Conservation (phyloP, 2,888 invertebrate genomes). For the Drosophila ustulata region DNA sequence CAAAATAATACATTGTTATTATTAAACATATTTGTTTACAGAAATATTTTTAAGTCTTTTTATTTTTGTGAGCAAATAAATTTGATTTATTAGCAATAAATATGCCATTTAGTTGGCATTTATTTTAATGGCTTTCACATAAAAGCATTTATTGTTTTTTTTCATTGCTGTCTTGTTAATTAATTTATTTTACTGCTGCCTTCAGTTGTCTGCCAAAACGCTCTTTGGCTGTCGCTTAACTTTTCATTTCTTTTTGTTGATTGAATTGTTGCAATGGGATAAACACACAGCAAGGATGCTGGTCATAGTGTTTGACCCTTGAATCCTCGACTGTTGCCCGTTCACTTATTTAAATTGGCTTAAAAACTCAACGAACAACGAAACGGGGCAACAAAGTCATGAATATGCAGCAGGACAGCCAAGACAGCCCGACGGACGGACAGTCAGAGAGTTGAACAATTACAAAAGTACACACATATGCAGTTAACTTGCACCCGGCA, state of each 20-base stretch:
- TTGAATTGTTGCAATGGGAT: conserved; percentile 36
- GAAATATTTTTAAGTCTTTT: too few relatives aligned
- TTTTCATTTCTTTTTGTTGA: conserved; percentile 16
- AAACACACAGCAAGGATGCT: conserved; percentile 32
- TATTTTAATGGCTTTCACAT: neutral
- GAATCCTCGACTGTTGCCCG: neutral
- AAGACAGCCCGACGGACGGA: conserved; percentile 17
- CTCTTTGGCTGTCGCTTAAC: conserved; percentile 18
- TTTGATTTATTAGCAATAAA: neutral
- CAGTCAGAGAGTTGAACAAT: conserved; percentile 53
- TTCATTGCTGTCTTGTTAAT: neutral
- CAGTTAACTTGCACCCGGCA: conserved; percentile 25
- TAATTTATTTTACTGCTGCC: neutral
- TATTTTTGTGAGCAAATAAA: too few relatives aligned
- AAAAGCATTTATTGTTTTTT: neutral
- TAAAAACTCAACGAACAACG: conserved; percentile 70
- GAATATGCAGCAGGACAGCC: conserved; percentile 67
- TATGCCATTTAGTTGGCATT: neutral
- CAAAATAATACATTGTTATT: neutral
- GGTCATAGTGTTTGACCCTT: neutral
- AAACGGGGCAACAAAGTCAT: conserved; percentile 69
- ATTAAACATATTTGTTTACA: neutral
- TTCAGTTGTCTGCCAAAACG: neutral
- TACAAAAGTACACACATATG: conserved; percentile 52
- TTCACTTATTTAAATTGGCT: conserved; percentile 72